A percentile compares a stretch with the other conserved stretches of the same genome.
These are phyloP conservation scores for Poeciliopsis infans DNA, from an alignment of 2,797 vertebrate species.

Conservation along the genomic window DNA sequence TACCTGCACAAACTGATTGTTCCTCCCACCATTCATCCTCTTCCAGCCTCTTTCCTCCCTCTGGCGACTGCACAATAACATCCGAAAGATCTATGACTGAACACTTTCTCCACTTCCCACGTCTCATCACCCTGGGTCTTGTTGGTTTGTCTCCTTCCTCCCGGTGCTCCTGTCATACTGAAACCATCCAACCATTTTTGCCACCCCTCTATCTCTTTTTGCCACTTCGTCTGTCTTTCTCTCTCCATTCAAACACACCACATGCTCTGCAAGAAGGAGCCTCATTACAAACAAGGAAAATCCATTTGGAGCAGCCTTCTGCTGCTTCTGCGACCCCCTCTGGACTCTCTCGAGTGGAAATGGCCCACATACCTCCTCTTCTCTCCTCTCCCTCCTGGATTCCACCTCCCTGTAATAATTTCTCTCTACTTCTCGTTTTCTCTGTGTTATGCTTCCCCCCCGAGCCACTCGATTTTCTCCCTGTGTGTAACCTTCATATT, in stretches of 20 bases:
- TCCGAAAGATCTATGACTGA: constrained; percentile 38
- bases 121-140: constrained; percentile 21
- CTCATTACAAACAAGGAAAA: constrained; percentile 84
- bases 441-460: constrained; percentile 13
- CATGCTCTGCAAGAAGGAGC: constrained; percentile 68
- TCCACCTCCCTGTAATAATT: constrained; percentile 32
- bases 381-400: constrained; percentile 28
- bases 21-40: constrained; percentile 72
- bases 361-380: constrained; percentile 62
- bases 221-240: constrained; percentile 31
- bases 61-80: constrained; percentile 33
- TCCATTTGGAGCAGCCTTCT: constrained; percentile 80
- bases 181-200: constrained; percentile 36
- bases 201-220: constrained; percentile 29
- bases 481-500: neutral
- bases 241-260: constrained; percentile 39
- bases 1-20: constrained; percentile 83
- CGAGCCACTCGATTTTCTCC: neutral
- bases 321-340: constrained; percentile 69
- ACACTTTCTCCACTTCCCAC: constrained; percentile 33
- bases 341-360: constrained; percentile 77
- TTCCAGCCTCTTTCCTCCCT: constrained; percentile 6
- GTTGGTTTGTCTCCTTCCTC: constrained; percentile 15
- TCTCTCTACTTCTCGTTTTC: constrained; percentile 18
- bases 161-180: constrained; percentile 13